phyloP scores from a whole-genome alignment of 2,113 vertebrate genomes.

The Diphyllodes magnificus region DNA sequence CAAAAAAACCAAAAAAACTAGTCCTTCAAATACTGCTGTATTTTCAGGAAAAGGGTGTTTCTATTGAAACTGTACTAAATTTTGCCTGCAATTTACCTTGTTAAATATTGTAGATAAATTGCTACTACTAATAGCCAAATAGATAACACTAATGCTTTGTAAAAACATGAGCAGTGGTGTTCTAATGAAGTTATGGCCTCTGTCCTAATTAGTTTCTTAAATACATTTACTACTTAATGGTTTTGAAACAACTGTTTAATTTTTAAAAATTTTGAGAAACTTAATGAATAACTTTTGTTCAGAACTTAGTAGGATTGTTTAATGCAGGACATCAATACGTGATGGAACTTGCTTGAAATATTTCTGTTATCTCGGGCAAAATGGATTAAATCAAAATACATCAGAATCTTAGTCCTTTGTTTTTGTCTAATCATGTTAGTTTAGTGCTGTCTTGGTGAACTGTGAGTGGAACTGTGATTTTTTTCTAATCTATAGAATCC shows the following conservation, averaged over 20 bases:
- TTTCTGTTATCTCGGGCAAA: conserved; percentile 90
- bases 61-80: conserved; percentile 99
- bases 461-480: conserved; percentile 83
- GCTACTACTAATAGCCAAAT: conserved; percentile 98
- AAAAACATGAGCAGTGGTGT: conserved; percentile 85
- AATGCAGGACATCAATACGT: conserved; percentile 84
- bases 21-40: conserved; percentile 99
- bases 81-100: conserved; percentile 99
- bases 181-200: conserved; percentile 87
- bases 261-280: conserved; percentile 88
- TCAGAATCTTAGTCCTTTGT: conserved; percentile 87
- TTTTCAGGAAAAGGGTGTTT: conserved; percentile 99
- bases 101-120: conserved; percentile 99
- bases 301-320: conserved; percentile 81
- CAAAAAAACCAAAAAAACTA: conserved; percentile 66
- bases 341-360: conserved; percentile 88
- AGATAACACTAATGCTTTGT: conserved; percentile 98
- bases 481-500: conserved; percentile 73
- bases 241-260: conserved; percentile 86
- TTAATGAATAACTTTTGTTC: conserved; percentile 80
- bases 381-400: conserved; percentile 86
- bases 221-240: conserved; percentile 92
- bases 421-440: conserved; percentile 86
- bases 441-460: conserved; percentile 85
- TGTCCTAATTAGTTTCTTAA: conserved; percentile 91